Evolutionary conservation across 1,140 invertebrate genomes (phyloP).

Genomic region (Hylaeus anthracinus): DNA sequence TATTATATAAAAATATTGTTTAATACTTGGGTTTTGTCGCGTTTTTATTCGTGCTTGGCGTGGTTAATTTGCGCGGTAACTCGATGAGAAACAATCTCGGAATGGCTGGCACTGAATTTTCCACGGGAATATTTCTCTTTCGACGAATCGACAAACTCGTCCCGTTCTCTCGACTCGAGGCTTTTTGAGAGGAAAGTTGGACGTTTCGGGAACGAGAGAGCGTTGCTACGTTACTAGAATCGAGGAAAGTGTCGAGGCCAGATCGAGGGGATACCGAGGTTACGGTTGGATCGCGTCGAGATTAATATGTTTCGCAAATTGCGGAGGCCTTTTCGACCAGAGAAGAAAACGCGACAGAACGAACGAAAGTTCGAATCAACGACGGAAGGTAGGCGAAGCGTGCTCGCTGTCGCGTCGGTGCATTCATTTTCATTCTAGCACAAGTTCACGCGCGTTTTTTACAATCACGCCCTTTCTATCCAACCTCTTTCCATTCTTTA

Average conservation of each 20-base stretch:
- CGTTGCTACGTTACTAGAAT: not conserved
- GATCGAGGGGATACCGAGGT: not conserved
- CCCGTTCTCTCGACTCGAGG: not conserved
- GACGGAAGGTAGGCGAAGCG: slow-evolving; percentile 29
- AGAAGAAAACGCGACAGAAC: not conserved
- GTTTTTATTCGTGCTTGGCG: too few relatives aligned
- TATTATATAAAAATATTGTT: too few relatives aligned
- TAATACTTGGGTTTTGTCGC: too few relatives aligned
- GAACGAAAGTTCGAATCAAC: not conserved
- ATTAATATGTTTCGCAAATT: slow-evolving; percentile 50
- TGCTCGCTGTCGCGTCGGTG: not conserved
- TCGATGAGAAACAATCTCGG: not conserved
- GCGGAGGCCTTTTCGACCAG: slow-evolving; percentile 8
- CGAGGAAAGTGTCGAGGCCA: slow-evolving; percentile 4
- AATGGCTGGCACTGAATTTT: not conserved
- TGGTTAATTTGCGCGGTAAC: too few relatives aligned
- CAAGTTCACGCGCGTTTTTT: slow-evolving; percentile 54
- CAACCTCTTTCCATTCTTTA: slow-evolving; percentile 28
- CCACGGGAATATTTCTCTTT: not conserved
- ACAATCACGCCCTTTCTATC: slow-evolving; percentile 48
- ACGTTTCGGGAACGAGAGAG: not conserved
- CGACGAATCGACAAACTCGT: slow-evolving; percentile 24
- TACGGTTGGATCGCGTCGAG: slow-evolving; percentile 3
- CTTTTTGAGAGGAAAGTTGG: not conserved
- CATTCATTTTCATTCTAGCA: slow-evolving; percentile 57